Conservation (phyloP, 2,113 vertebrate species). For the human (Homo sapiens) region DNA sequence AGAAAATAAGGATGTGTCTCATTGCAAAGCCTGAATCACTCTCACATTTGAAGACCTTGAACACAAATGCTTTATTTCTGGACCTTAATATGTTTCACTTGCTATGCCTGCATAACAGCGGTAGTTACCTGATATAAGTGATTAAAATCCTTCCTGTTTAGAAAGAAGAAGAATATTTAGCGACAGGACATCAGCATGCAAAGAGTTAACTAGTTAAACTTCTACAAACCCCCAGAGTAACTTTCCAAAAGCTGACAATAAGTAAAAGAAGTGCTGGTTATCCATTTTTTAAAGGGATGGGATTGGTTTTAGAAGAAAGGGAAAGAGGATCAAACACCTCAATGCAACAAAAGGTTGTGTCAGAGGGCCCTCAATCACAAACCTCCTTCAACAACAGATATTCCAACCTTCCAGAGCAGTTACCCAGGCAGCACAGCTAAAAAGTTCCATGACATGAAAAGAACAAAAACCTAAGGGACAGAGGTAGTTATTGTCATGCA, state of each 20-base stretch:
- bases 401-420: slow-evolving; percentile 91
- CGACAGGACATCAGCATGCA: slow-evolving; percentile 63
- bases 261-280: slow-evolving; percentile 91
- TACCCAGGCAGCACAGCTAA: slow-evolving; percentile 94
- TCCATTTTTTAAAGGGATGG: slow-evolving; percentile 92
- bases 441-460: slow-evolving; percentile 93
- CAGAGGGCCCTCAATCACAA: slow-evolving; percentile 97
- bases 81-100: slow-evolving; percentile 35
- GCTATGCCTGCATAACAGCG: slow-evolving; percentile 63
- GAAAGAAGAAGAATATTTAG: slow-evolving; percentile 55
- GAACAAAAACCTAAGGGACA: slow-evolving; percentile 94
- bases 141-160: slow-evolving; percentile 66
- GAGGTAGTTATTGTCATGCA: slow-evolving; percentile 99
- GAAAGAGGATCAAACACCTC: slow-evolving; percentile 98
- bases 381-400: slow-evolving; percentile 92
- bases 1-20: slow-evolving; percentile 64
- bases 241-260: slow-evolving; percentile 89
- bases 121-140: slow-evolving; percentile 79
- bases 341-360: slow-evolving; percentile 98
- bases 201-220: slow-evolving; percentile 90
- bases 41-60: slow-evolving; percentile 64
- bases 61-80: slow-evolving; percentile 48
- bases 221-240: slow-evolving; percentile 86
- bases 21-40: slow-evolving; percentile 73
- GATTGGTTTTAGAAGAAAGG: slow-evolving; percentile 92